A percentile compares a stretch with the other conserved stretches of the same genome.
These are phyloP conservation scores for Megalops atlanticus DNA, from an alignment of 2,113 vertebrate species.

Conservation along the genomic window DNA sequence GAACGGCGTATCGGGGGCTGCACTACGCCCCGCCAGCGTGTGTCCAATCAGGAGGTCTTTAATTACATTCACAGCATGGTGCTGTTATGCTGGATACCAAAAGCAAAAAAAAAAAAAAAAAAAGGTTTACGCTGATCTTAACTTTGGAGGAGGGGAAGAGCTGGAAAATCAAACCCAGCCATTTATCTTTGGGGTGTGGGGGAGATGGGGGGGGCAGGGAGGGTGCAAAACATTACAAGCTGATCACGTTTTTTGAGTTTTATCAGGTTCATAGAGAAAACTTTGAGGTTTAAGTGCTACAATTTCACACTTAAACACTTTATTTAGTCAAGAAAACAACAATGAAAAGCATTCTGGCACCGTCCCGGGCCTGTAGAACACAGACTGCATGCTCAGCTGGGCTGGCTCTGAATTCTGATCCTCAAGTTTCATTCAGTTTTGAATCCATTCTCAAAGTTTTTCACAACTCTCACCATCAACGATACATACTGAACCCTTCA, in stretches of 20 bases:
- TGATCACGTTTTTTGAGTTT: not conserved
- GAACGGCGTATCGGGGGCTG: not conserved
- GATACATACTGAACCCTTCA: no score
- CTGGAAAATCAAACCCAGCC: constrained; percentile 5
- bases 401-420: not conserved
- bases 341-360: not conserved
- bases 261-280: not conserved
- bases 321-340: constrained; percentile 1
- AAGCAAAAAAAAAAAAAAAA: constrained; percentile 34
- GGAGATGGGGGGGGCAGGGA: not conserved
- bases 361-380: not conserved
- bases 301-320: constrained; percentile 7
- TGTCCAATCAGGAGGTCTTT: constrained; percentile 32
- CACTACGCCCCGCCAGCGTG: not conserved
- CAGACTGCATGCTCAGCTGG: not conserved
- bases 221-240: not conserved
- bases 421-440: no score
- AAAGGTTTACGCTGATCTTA: constrained; percentile 22
- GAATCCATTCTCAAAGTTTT: no score
- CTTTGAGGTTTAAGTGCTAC: not conserved
- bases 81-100: constrained; percentile 32
- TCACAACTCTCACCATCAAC: no score
- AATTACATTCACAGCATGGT: constrained; percentile 44
- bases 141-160: constrained; percentile 13
- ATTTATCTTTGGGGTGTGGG: constrained; percentile 16